Base-by-base conservation (phyloP, 2,888 invertebrate species). In the Polietes domitor region DNA sequence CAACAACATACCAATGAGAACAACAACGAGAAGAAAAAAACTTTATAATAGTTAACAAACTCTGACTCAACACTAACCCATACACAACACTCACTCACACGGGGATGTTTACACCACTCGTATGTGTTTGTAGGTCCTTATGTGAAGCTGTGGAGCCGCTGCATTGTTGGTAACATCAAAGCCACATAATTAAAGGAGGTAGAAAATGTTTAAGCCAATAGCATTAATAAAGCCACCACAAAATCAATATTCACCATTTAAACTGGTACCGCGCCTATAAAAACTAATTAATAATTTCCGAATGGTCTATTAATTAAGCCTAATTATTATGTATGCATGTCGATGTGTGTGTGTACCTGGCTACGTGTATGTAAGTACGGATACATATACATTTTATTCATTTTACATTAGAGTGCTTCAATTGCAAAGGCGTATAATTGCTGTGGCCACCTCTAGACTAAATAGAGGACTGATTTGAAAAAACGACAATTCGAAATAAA, bases 281-380 rank as follows among this genome's bases (percentile, higher is more conserved):
- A 92, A 92, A 91, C 92, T 92, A 92, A 92, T 92, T 92, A 92
- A 92, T 92, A 92, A 92, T 92, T 92, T 92, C 91, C 90, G 90
- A 92, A 92, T 91, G 91, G 91, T 91, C 92, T 92, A 92, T 92
- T 92, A 92, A 92, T 92, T 92, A 92, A 92, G 91, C 90, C 92
- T 92, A 92, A 92, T 92, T 92, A 92, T 92, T 79, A 79, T 81
- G 74, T 65, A 73, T 61, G 81, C 50, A 68, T 37, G n/a, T 43
- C n/a, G n/a, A 24, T 43, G 43, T 41, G 12, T 24, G 68, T 41
- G 43, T 15, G 19, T 55, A 55, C 24, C 3, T 55, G 21, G 10
- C 3, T 21, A 9, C 1, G 17, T 58, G 24, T 26, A 15, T 58
- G 58, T 58, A 58, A 58, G 15, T 17, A 41, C 41, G 2, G 12